phyloP scores from a whole-genome alignment of 1,140 invertebrate species.

The Colletes latitarsis region DNA sequence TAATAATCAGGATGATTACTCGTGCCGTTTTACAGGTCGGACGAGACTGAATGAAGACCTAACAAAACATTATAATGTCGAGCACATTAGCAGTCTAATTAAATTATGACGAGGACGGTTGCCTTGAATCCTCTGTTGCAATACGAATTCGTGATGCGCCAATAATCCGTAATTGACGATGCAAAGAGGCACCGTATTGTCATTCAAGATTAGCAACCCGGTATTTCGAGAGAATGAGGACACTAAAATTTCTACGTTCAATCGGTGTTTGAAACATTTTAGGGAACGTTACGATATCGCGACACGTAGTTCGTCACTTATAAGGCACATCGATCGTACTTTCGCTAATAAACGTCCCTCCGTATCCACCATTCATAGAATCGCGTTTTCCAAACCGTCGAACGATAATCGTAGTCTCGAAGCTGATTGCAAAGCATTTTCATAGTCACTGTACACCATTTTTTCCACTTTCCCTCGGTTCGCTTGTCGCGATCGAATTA shows the following conservation, averaged over 20 bases:
- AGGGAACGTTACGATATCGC: too few relatives aligned
- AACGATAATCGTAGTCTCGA: background rate
- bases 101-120: conserved; percentile 58
- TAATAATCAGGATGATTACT: conserved; percentile 54
- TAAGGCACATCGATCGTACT: background rate
- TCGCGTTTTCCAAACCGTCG: background rate
- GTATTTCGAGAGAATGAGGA: background rate
- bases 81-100: conserved; percentile 57
- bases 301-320: too few relatives aligned
- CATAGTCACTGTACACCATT: background rate
- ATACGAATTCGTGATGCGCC: conserved; percentile 30
- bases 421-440: background rate
- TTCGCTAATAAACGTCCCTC: background rate
- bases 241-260: background rate
- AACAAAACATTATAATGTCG: conserved; percentile 56
- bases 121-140: conserved; percentile 41
- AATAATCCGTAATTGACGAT: conserved; percentile 37
- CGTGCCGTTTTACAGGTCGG: conserved; percentile 41
- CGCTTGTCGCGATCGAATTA: conserved; percentile 6
- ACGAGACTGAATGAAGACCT: conserved; percentile 51
- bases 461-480: conserved; percentile 24
- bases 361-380: background rate
- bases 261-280: background rate
- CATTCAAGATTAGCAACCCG: conserved; percentile 8
- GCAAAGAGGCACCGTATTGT: conserved; percentile 17